These are phyloP conservation scores for Leucophenga maculata DNA, from an alignment of 2,888 invertebrate genomes.

Conservation along the genomic window DNA sequence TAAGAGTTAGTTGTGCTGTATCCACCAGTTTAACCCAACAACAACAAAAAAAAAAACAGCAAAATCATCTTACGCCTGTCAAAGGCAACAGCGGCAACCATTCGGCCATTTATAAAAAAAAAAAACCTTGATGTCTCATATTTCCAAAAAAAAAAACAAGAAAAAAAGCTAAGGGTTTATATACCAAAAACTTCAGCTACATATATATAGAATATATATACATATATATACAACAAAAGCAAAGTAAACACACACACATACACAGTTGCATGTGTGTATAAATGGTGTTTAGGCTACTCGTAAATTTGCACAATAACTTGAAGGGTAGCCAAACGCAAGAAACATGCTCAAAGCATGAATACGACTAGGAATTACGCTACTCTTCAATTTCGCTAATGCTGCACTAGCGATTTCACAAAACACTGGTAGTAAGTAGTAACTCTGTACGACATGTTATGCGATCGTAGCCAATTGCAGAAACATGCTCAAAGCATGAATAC, in stretches of 20 bases:
- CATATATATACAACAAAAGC: slow-evolving; percentile 26
- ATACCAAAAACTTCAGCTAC: slow-evolving; percentile 30
- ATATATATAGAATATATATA: slow-evolving; percentile 31
- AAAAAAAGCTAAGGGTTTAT: slow-evolving; percentile 50
- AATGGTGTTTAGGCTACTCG: slow-evolving; percentile 44
- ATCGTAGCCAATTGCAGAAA: slow-evolving; percentile 8
- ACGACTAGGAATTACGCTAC: too few species aligned
- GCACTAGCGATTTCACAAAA: too few species aligned
- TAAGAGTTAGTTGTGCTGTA: too few species aligned
- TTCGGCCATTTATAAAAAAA: slow-evolving; percentile 57
- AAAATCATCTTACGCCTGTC: not conserved
- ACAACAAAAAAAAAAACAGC: slow-evolving; percentile 4
- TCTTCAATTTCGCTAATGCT: too few species aligned
- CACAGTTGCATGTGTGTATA: too few species aligned
- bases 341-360: not conserved
- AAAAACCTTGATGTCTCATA: slow-evolving; percentile 63
- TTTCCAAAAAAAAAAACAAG: too few species aligned
- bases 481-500: not conserved
- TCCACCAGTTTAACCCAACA: not conserved
- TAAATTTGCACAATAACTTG: slow-evolving; percentile 41
- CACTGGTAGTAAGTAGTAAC: too few species aligned
- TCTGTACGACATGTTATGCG: too few species aligned
- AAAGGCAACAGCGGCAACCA: slow-evolving; percentile 5
- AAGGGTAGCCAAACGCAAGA: slow-evolving; percentile 15
- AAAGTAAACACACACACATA: slow-evolving; percentile 2